Base-by-base conservation (phyloP, 2,113 vertebrate genomes). In the Terrapene triunguis region DNA sequence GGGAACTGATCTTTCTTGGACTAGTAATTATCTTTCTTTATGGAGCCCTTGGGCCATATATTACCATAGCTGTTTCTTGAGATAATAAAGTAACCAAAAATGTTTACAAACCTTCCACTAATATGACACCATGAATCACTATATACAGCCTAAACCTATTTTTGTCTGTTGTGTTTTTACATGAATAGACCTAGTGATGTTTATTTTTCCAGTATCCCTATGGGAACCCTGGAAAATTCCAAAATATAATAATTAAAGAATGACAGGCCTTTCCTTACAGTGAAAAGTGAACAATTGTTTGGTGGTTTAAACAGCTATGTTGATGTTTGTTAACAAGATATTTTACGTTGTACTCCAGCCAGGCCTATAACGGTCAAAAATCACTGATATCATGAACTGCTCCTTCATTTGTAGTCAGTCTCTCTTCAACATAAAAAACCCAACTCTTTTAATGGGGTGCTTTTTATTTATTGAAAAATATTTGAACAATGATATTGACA, bases 201-300 rank as follows among this genome's bases (percentile, higher is more conserved):
- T 97, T 97, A 86, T 97, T 96, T 96, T 97, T 96, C 85, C 76
- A 65, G 54, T 93, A 88, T 96, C 95, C 93, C 95, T 94, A 90
- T 97, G 96, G 95, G 93, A 97, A 97, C 92, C 82, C 51, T 94
- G 90, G 94, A 97, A 96, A 86, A 96, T 96, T 96, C 86, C 82
- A 94, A 95, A 95, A 89, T 83, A 47, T 86, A 92, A 81, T 95
- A 96, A 95, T 97, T 96, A 95, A 96, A 92, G 89, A 93, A 85
- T 88, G 96, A 88, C 90, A 95, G 91, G 38, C 90, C 87, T 93
- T 89, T 84, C 90, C 85, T 96, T 96, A 90, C 65, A 94, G 4
- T 91, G 74, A 94, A 86, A 95, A 97, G 85, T 16, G 87, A 97
- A 65, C 92, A 95, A 91, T 94, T 96, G 89, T 87, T 94, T 89